Evolutionary conservation across 2,888 invertebrate species (phyloP).

Genomic region (Napeogenes sylphis): DNA sequence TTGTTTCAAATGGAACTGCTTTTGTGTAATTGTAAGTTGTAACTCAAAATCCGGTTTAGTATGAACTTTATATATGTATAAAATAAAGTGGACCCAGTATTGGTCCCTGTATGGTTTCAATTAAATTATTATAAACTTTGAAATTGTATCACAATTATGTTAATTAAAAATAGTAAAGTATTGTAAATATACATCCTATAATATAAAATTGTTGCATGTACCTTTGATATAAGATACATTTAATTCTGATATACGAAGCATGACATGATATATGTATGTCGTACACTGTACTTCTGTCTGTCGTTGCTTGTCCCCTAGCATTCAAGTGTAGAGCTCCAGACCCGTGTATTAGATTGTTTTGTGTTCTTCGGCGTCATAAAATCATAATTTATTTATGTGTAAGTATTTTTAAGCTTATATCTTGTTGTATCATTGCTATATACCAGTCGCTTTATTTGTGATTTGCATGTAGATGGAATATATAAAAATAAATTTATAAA

Average conservation of each 20-base stretch:
- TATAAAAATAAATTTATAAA: not conserved
- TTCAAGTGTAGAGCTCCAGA: constrained; percentile 68
- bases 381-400: constrained; percentile 18
- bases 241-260: constrained; percentile 3
- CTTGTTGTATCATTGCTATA: constrained; percentile 19
- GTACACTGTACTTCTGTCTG: constrained; percentile 44
- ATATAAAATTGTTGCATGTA: no score
- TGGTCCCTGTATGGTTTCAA: no score
- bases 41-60: no score
- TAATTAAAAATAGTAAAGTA: no score
- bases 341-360: constrained; percentile 41
- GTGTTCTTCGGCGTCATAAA: constrained; percentile 23
- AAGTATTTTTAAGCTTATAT: constrained; percentile 22
- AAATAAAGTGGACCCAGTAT: no score
- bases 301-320: constrained; percentile 65
- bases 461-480: constrained; percentile 25
- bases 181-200: no score
- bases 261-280: constrained; percentile 39
- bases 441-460: constrained; percentile 26
- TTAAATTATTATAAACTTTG: no score
- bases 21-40: constrained; percentile 9
- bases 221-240: constrained; percentile 1
- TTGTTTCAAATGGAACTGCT: constrained; percentile 7
- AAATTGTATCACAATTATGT: no score
- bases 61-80: no score